Evolutionary conservation across 2,797 vertebrate genomes (phyloP).

Genomic region (Lepus townsendii): DNA sequence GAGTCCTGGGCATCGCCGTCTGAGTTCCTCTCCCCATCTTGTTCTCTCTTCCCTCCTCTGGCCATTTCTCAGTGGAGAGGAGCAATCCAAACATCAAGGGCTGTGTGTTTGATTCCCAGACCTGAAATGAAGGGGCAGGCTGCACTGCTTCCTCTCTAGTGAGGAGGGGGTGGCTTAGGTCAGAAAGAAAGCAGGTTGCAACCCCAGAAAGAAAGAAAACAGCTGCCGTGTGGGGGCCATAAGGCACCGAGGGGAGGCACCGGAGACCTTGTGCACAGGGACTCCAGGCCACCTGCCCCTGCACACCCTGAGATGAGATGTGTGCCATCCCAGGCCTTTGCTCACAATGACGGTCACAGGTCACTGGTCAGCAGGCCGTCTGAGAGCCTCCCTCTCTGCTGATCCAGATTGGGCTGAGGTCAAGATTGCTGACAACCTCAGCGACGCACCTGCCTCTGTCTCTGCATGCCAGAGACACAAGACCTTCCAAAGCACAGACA

Average conservation of each 20-base stretch:
- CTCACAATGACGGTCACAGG: neutral
- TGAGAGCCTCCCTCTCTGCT: accelerated
- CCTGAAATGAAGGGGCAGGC: neutral
- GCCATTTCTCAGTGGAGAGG: neutral
- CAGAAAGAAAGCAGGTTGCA: neutral
- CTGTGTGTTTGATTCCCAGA: neutral
- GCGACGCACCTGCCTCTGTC: neutral
- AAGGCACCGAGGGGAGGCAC: neutral
- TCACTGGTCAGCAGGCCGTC: neutral
- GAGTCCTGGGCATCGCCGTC: neutral
- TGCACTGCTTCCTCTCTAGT: neutral
- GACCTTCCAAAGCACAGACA: neutral
- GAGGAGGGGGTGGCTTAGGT: neutral
- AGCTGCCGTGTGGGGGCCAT: neutral
- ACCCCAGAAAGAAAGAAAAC: neutral
- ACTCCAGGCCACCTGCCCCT: too few relatives aligned
- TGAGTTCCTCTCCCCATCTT: neutral
- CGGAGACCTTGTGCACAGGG: neutral
- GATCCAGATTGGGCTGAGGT: neutral
- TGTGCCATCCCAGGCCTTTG: neutral
- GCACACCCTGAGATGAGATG: neutral
- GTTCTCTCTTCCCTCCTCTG: neutral
- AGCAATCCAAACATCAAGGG: neutral
- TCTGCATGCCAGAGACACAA: neutral
- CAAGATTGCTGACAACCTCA: accelerated